Conservation (phyloP, 2,113 vertebrate species). For the Colistium nudipinnis region DNA sequence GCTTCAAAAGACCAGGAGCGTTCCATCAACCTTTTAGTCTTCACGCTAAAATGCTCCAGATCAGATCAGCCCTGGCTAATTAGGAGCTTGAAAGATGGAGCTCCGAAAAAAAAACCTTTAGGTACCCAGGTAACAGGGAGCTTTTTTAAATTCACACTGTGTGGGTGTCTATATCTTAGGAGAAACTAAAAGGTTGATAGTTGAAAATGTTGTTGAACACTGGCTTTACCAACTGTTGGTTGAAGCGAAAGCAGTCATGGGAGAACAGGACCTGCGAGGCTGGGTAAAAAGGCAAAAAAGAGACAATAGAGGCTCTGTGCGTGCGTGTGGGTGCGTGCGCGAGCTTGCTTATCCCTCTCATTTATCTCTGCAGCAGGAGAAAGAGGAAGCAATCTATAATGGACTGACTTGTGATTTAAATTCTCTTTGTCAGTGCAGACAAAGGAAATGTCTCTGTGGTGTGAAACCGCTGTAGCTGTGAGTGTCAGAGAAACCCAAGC, state of each 20-base stretch:
- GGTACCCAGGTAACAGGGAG: neutral
- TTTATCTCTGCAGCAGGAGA: slow-evolving; percentile 58
- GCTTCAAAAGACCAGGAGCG: slow-evolving; percentile 66
- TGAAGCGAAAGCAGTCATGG: slow-evolving; percentile 22
- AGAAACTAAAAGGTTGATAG: slow-evolving; percentile 8
- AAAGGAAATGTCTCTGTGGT: slow-evolving; percentile 68
- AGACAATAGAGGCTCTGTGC: slow-evolving; percentile 35
- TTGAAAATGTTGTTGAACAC: slow-evolving; percentile 20
- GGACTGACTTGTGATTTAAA: slow-evolving; percentile 57
- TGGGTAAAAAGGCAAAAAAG: slow-evolving; percentile 34
- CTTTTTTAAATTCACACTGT: no score
- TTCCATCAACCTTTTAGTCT: slow-evolving; percentile 30
- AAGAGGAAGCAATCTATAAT: slow-evolving; percentile 71
- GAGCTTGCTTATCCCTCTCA: slow-evolving; percentile 36
- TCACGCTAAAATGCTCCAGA: slow-evolving; percentile 22
- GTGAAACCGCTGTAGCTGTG: slow-evolving; percentile 39
- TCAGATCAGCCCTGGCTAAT: slow-evolving; percentile 35
- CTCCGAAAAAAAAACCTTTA: neutral
- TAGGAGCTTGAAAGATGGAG: slow-evolving; percentile 15
- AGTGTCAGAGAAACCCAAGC: neutral
- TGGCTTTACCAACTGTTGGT: slow-evolving; percentile 32
- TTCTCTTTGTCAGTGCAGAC: slow-evolving; percentile 72
- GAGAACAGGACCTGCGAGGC: slow-evolving; percentile 15
- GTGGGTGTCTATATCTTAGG: neutral
- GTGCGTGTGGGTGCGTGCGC: neutral